phyloP scores from a whole-genome alignment of 2,113 vertebrate genomes.

The Syngnathus floridae region DNA sequence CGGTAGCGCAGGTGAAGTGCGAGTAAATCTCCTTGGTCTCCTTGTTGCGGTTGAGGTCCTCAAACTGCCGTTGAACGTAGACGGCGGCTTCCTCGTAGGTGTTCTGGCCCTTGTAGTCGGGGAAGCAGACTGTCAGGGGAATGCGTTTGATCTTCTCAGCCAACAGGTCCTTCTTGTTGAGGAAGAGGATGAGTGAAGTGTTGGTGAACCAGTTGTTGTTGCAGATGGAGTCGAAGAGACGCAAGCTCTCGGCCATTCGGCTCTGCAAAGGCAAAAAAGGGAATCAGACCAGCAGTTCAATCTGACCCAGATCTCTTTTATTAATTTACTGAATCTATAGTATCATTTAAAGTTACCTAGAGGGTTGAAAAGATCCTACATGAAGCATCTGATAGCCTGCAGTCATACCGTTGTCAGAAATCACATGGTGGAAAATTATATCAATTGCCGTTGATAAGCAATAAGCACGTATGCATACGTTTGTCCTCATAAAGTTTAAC shows the following conservation, averaged over 20 bases:
- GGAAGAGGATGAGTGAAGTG: conserved; percentile 98
- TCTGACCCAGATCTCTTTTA: too few species aligned
- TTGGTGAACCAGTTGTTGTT: conserved; percentile 99
- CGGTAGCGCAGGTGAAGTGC: conserved; percentile 85
- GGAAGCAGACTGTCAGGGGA: conserved; percentile 92
- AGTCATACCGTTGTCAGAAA: neutral
- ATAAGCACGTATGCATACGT: neutral
- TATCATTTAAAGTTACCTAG: neutral
- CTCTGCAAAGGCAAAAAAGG: conserved; percentile 69
- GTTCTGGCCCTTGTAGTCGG: conserved; percentile 97
- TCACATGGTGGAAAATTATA: neutral
- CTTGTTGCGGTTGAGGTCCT: conserved; percentile 99
- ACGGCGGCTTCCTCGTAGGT: conserved; percentile 97
- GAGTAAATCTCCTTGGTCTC: conserved; percentile 99
- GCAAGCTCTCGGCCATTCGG: conserved; percentile 98
- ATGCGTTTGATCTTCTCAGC: conserved; percentile 98
- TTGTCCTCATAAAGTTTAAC: conserved; percentile 1
- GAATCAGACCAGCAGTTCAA: neutral
- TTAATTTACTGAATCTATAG: neutral
- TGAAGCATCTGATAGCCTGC: neutral
- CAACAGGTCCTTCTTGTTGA: conserved; percentile 99
- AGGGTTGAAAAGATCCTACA: neutral
- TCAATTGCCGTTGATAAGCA: neutral
- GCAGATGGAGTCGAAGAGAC: conserved; percentile 98
- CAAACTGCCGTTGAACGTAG: conserved; percentile 96